Evolutionary conservation across 23 tunicate genomes (phyloP), one percentile per base, ranked within the genome.

Genomic region (Trididemnum nubilum): DNA sequence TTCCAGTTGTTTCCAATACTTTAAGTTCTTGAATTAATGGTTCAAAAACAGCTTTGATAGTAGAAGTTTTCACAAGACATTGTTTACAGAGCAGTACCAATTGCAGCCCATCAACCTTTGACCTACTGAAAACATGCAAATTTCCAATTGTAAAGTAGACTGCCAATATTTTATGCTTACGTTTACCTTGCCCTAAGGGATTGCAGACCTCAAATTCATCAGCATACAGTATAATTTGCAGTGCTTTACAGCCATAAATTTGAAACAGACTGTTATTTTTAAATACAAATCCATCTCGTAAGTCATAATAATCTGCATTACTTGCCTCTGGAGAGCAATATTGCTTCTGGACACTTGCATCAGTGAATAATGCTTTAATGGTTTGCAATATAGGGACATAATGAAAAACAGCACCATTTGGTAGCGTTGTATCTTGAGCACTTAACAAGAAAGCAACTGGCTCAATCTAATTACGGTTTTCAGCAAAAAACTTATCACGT

Each of bases 101-200:
- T 33, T 83, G 87, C 2, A 83, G 69, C 5, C 32, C 7, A 38
- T 83, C 81, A 35, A 83, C 57, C 39, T 73, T 73, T 27, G 81
- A 60, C 36, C 87, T 34, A 74, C 57, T 28, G 36, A 25, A 63
- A 21, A 33, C 18, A 61, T 83, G 76, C 28, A 83, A 36, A 27
- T 83, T 83, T 59, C 81, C 87, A 1, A 83, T 25, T 34, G 87
- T 74, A 36, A 73, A 83, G 40, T 83, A 83, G 34, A 83, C 87
- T n/a, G 73, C 87, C n/a, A 83, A 30, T 25, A 83, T 57, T 63
- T 83, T 83, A 38, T 83, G 81, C 65, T 83, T 83, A 23, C 73
- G 32, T 39, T 74, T 80, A 25, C 63, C 84, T 64, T 61, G 52
- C 2, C 84, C 84, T 0, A 80, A 40, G 12, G 84, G 84, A 74